Evolutionary conservation across 2,797 vertebrate genomes (phyloP).

Genomic region (Chrysocyon brachyurus): DNA sequence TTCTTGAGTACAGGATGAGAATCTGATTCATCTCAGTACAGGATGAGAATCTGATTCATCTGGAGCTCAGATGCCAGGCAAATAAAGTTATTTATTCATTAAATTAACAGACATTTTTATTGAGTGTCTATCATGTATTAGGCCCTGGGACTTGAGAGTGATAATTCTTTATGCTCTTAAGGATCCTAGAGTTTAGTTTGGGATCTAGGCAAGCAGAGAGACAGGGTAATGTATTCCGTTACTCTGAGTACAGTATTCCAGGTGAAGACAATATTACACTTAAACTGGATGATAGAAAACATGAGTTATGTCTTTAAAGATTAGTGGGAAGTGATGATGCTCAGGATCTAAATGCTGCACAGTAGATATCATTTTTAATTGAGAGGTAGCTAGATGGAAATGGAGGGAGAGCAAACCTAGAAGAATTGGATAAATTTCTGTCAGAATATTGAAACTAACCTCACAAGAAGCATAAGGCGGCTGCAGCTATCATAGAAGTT

Average conservation of each 20-base stretch:
- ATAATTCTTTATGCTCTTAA: constrained; percentile 1
- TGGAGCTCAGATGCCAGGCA: not conserved
- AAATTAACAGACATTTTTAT: constrained; percentile 20
- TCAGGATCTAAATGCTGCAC: not conserved
- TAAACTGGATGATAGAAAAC: not conserved
- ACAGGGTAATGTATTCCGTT: not conserved
- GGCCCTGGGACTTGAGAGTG: not conserved
- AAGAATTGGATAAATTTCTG: constrained; percentile 1
- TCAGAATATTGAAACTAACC: not conserved
- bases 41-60: not conserved
- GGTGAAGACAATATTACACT: not conserved
- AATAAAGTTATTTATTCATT: constrained; percentile 36
- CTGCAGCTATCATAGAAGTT: not conserved
- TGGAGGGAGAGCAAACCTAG: not conserved
- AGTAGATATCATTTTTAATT: not conserved
- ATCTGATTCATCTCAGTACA: not conserved
- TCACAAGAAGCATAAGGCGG: not conserved
- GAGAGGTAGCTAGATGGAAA: not conserved
- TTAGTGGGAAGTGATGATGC: not conserved
- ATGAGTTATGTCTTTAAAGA: not conserved
- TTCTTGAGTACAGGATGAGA: not conserved
- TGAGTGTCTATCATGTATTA: constrained; percentile 18
- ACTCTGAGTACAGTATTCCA: too few species aligned
- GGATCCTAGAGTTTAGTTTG: not conserved
- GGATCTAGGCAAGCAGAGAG: not conserved